Evolutionary conservation across 2,888 invertebrate genomes (phyloP), one percentile per base, ranked within the genome.

Genomic region (Ophion costatus): DNA sequence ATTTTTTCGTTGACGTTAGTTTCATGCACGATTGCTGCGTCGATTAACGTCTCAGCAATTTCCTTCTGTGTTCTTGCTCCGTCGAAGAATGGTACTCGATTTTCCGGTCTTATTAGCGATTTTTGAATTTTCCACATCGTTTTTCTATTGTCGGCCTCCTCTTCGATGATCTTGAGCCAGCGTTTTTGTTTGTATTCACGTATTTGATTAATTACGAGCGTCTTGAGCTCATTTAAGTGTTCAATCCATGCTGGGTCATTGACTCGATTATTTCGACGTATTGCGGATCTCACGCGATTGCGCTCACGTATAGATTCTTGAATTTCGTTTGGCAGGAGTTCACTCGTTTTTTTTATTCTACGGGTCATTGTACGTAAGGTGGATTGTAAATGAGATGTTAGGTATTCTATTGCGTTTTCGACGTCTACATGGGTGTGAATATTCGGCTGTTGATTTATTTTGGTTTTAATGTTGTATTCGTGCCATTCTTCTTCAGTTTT

Each of bases 91-190:
- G 24, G 24, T 24, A 24, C 24, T 24, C 24, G 24, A 24, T 24
- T 24, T 24, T 24, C 24, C 24, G 24, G 1, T 24, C 24, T 1
- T 24, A 59, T 82, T 56, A 82, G 66, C 10, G 71, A 22, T 24
- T 70, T 82, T 66, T 77, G 71, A 51, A 77, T 82, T 42, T 24
- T 59, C 71, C 77, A 82, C 61, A 78, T 61, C 20, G 75, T 61
- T 56, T 76, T 82, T 22, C 70, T 45, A 42, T 63, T 42, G 64
- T 82, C 61, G 1, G 75, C 64, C 61, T 61, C 56, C 38, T 45
- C 76, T 29, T 82, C 75, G 51, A 77, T 75, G 63, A 76, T 20
- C 33, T 22, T 29, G 6, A 70, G 22, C 78, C 78, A 78, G 4
- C 24, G 67, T 14, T 59, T 4, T 78, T 59, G 24, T 38, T 70